Conservation (phyloP, 2,888 invertebrate species). For the Patella caerulea region DNA sequence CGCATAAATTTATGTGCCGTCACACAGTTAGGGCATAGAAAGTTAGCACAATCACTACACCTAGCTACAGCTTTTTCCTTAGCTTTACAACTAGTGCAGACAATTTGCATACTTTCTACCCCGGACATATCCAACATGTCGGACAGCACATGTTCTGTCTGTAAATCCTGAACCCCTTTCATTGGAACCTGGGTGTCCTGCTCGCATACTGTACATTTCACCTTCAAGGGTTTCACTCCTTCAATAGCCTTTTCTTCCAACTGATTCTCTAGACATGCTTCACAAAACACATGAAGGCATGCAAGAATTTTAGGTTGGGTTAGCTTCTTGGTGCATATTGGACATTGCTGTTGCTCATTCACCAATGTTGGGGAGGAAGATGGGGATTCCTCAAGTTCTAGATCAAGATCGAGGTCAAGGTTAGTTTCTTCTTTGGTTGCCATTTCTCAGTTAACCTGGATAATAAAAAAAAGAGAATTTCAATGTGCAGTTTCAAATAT, state of each 20-base stretch:
- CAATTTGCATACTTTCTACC: slow-evolving; percentile 76
- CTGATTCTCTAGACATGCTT: slow-evolving; percentile 88
- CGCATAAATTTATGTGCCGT: slow-evolving; percentile 97
- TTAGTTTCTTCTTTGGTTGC: background rate
- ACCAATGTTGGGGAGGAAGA: slow-evolving; percentile 39
- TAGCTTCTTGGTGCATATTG: slow-evolving; percentile 75
- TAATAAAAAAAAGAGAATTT: background rate
- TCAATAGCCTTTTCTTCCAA: slow-evolving; percentile 66
- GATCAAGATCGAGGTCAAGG: background rate
- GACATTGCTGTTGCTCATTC: slow-evolving; percentile 56
- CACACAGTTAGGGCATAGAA: slow-evolving; percentile 93
- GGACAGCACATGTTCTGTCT: slow-evolving; percentile 88
- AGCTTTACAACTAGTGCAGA: slow-evolving; percentile 94
- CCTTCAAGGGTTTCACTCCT: slow-evolving; percentile 6
- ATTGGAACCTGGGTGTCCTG: slow-evolving; percentile 81
- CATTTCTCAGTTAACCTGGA: slow-evolving; percentile 5
- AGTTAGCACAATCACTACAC: slow-evolving; percentile 94
- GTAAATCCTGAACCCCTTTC: slow-evolving; percentile 80
- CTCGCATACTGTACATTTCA: slow-evolving; percentile 76
- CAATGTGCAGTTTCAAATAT: background rate
- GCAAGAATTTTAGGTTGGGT: slow-evolving; percentile 88
- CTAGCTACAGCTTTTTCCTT: slow-evolving; percentile 94
- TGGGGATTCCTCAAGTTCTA: slow-evolving; percentile 39
- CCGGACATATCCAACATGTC: slow-evolving; percentile 74
- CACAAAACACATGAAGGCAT: slow-evolving; percentile 96